Evolutionary conservation across 1,140 invertebrate genomes (phyloP), one percentile per base, ranked within the genome.

Genomic region (Globodera ellingtonae): DNA sequence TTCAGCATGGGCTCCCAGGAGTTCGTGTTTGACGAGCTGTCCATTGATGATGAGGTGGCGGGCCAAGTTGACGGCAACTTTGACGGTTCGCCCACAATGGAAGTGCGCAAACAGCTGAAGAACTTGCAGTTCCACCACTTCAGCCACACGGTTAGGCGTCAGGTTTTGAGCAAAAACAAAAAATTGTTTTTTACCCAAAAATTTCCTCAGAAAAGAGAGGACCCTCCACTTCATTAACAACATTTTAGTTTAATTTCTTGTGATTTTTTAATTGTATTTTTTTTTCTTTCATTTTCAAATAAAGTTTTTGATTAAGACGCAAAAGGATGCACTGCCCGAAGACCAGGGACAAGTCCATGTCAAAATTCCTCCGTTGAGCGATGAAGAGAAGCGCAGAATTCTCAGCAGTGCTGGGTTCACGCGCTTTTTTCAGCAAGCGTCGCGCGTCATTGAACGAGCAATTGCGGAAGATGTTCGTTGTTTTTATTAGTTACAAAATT

Each of bases 311-410:
- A 52, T 62, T 59, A 6, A 67, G 74, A 47, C 66, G 44, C 73
- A 79, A 79, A 79, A 79, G 24, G 78, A 79, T 13, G 56, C 18
- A 18, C 35, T 9, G 10, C 18, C 48, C n/a, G 72, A 75, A 15
- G 62, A 81, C 24, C 77, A 81, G 21, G 21, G 15, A 35, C 71
- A 56, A 59, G 56, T 24, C 66, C 67, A 50, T n/a, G 72, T 62
- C 56, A 84, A 84, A 71, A 52, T 84, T 7, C 85, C 85, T 35
- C 74, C 82, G 46, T 65, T 85, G n/a, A 85, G 76, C 24, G 75
- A 86, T 56, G 85, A 85, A 35, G 85, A 85, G 70, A 79, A 76
- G n/a, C 48, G 86, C 24, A 79, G 87, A 69, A 85, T 86, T 48
- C 21, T 85, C 5, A 59, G 75, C 56, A 79, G 70, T n/a, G 62